A percentile compares a stretch with the other conserved stretches of the same genome.
phyloP scores from a whole-genome alignment of 2,888 invertebrate genomes.

The Hydriomena furcata region DNA sequence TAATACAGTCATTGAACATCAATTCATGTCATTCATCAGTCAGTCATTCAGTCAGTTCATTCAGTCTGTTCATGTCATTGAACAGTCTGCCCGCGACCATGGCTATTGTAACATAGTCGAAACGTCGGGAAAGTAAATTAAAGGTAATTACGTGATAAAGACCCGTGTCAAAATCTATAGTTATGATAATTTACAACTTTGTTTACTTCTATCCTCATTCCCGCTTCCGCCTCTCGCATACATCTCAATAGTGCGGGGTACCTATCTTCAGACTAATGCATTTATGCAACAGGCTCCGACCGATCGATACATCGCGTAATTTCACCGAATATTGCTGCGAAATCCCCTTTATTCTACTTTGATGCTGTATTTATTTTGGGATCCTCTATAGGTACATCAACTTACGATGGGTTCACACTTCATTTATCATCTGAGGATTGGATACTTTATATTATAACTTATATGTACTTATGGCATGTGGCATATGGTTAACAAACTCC shows the following conservation, averaged over 20 bases:
- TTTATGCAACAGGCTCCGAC: slow-evolving; percentile 75
- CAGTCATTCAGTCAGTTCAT: too few species aligned
- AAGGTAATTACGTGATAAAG: too few species aligned
- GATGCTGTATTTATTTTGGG: slow-evolving; percentile 47
- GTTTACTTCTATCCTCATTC: not conserved
- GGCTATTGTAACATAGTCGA: too few species aligned
- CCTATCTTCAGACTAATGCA: slow-evolving; percentile 81
- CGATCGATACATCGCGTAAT: slow-evolving; percentile 75
- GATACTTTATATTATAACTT: not conserved
- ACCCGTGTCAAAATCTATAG: too few species aligned
- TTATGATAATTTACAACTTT: too few species aligned
- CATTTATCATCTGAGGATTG: slow-evolving; percentile 33
- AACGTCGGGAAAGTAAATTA: too few species aligned
- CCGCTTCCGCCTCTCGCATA: slow-evolving; percentile 37
- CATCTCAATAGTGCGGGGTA: slow-evolving; percentile 61
- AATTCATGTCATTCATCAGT: too few species aligned
- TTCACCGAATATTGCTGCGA: slow-evolving; percentile 66
- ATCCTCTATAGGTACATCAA: slow-evolving; percentile 26
- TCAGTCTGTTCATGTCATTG: too few species aligned
- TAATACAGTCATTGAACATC: too few species aligned
- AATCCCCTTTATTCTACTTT: slow-evolving; percentile 51
- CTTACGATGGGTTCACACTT: slow-evolving; percentile 26
- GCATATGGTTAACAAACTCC: too few species aligned
- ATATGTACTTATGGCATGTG: too few species aligned
- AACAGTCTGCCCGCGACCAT: too few species aligned